Evolutionary conservation across 2,797 vertebrate species (phyloP), one percentile per base, ranked within the genome.

Genomic region (Monodelphis domestica): DNA sequence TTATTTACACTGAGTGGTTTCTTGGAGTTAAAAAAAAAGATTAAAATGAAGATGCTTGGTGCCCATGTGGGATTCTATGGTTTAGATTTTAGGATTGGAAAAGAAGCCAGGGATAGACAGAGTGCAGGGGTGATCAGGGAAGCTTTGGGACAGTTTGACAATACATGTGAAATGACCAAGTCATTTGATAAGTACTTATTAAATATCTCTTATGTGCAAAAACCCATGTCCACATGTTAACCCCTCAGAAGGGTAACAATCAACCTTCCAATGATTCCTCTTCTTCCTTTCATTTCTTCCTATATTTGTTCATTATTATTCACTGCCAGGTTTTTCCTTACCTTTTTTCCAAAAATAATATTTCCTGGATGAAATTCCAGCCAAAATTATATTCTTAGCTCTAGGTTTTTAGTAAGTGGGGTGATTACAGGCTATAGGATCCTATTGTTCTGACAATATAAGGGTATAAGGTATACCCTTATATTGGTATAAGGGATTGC

Each of bases 401-500:
- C 33, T 93, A 50, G 12, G n/a, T 94, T 50, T 95, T 28, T 88
- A 78, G 38, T 78, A 21, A 78, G 38, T 2, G 3, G 4, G 21
- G 38, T 45, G 21, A 2, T 78, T 78, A 21, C 7, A 78, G 21
- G 6, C 45, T 5, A n/a, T 70, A 87, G 50, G 29, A 45, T 57
- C 50, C 55, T 63, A 26, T 90, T 70, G 90, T 59, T 94, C 90
- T n/a, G n/a, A n/a, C 84, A 91, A n/a, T n/a, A n/a, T n/a, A n/a
- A n/a, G n/a, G n/a, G n/a, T n/a, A n/a, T n/a, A n/a, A n/a, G n/a
- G n/a, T n/a, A n/a, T n/a, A n/a, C n/a, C n/a, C n/a, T n/a, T n/a
- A n/a, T n/a, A 93, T 2, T n/a, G 53, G 87, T 54, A 88, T 95
- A 87, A 92, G 12, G 54, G 21, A 26, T 91, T 89, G 78, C 30